phyloP scores from a whole-genome alignment of 2,113 vertebrate genomes.

The Aegithalos caudatus region DNA sequence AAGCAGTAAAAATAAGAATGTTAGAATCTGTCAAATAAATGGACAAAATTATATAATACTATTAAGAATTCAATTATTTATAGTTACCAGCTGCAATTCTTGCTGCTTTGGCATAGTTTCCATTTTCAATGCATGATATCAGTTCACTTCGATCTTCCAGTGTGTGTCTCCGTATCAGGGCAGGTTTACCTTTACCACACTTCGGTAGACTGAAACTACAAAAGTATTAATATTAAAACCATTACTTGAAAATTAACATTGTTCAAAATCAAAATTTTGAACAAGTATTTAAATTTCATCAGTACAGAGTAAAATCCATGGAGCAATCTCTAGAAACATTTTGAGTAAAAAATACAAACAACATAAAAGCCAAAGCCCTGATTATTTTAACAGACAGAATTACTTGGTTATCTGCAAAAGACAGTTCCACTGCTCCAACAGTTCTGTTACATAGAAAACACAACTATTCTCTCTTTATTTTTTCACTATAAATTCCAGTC shows the following conservation, averaged over 20 bases:
- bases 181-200: constrained; percentile 94
- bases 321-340: background rate
- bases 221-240: background rate
- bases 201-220: constrained; percentile 82
- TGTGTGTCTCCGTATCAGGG: constrained; percentile 89
- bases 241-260: background rate
- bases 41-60: background rate
- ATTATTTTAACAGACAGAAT: background rate
- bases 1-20: background rate
- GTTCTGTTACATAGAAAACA: background rate
- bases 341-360: background rate
- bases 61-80: background rate
- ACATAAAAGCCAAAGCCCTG: background rate
- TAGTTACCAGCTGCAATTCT: constrained; percentile 90
- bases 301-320: background rate
- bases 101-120: constrained; percentile 94
- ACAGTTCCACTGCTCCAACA: background rate
- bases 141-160: constrained; percentile 92
- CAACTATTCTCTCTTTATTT: background rate
- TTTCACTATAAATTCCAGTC: background rate
- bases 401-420: background rate
- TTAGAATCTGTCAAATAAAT: background rate
- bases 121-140: constrained; percentile 94
- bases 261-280: background rate
- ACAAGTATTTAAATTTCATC: background rate